Percentiles rank a stretch among this genome's conserved stretches.
Conservation (phyloP, 2,888 invertebrate species). For the Phytoseiulus persimilis region DNA sequence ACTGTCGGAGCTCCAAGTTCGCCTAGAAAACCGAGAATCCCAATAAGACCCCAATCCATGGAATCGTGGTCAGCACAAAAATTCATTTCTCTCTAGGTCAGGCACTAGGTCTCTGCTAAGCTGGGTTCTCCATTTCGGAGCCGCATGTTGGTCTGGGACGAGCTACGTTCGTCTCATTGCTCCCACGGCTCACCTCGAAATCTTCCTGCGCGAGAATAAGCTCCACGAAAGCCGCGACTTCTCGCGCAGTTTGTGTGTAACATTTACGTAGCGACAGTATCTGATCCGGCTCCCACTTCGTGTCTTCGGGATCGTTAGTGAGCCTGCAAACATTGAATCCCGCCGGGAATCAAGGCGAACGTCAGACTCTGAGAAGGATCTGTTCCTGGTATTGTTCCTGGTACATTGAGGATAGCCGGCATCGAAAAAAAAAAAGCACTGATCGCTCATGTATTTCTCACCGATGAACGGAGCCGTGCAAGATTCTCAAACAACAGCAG, state of each 20-base stretch:
- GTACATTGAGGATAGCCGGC: neutral
- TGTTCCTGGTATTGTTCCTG: neutral
- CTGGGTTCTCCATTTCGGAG: no score
- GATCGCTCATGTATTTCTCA: neutral
- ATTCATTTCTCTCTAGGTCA: no score
- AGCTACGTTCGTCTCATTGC: no score
- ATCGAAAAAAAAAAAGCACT: no score
- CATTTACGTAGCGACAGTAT: conserved; percentile 20
- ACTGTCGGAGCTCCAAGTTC: neutral
- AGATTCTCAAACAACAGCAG: conserved; percentile 7
- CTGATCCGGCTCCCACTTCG: conserved; percentile 14
- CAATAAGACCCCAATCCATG: neutral
- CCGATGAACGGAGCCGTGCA: conserved; percentile 28
- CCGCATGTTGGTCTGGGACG: no score
- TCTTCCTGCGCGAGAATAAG: neutral
- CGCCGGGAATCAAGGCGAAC: neutral
- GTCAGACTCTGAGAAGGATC: neutral
- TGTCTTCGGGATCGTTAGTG: conserved; percentile 14
- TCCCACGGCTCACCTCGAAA: conserved; percentile 13
- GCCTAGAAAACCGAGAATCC: neutral
- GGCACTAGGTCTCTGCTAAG: no score
- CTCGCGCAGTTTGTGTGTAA: conserved; percentile 8
- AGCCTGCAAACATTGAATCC: neutral
- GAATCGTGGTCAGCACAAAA: neutral
- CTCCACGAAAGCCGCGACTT: neutral